A percentile compares a stretch with the other conserved stretches of the same genome.
Evolutionary conservation across 2,888 invertebrate genomes (phyloP).

Genomic region (Sicus ferrugineus): DNA sequence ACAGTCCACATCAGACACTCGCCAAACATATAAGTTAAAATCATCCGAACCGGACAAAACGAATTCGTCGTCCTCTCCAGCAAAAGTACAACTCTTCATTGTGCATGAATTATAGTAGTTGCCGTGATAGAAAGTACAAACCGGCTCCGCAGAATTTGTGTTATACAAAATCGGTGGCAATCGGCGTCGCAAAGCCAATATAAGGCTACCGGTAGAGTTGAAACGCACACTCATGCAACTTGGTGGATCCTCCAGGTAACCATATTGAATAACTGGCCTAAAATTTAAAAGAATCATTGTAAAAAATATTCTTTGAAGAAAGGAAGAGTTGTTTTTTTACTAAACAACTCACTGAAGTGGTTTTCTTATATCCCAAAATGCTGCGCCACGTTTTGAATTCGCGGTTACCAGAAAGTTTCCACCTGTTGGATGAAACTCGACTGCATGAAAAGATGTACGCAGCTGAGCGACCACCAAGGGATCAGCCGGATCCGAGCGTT

Average conservation of each 20-base stretch:
- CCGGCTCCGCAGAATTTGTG: constrained; percentile 72
- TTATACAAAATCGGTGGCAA: constrained; percentile 85
- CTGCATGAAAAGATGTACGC: constrained; percentile 88
- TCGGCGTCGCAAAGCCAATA: constrained; percentile 85
- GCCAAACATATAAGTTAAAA: constrained; percentile 95
- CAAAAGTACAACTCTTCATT: constrained; percentile 96
- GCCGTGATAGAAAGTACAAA: constrained; percentile 88
- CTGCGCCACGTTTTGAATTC: constrained; percentile 88
- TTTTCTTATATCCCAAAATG: constrained; percentile 87
- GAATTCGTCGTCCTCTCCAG: constrained; percentile 87
- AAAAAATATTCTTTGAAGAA: neutral
- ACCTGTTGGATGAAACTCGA: constrained; percentile 90
- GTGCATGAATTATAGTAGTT: constrained; percentile 96
- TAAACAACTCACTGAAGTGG: constrained; percentile 73
- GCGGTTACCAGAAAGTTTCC: constrained; percentile 84
- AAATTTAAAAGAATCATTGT: neutral
- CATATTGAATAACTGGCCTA: constrained; percentile 77
- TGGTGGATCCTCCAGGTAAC: constrained; percentile 70
- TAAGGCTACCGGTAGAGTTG: constrained; percentile 77
- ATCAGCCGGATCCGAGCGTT: constrained; percentile 67
- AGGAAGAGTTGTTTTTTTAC: neutral
- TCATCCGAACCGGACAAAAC: constrained; percentile 95
- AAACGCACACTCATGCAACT: constrained; percentile 95
- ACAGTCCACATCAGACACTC: constrained; percentile 75
- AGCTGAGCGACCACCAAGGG: constrained; percentile 67